Base-by-base conservation (phyloP, 2,113 vertebrate genomes). In the Lanius ludovicianus region DNA sequence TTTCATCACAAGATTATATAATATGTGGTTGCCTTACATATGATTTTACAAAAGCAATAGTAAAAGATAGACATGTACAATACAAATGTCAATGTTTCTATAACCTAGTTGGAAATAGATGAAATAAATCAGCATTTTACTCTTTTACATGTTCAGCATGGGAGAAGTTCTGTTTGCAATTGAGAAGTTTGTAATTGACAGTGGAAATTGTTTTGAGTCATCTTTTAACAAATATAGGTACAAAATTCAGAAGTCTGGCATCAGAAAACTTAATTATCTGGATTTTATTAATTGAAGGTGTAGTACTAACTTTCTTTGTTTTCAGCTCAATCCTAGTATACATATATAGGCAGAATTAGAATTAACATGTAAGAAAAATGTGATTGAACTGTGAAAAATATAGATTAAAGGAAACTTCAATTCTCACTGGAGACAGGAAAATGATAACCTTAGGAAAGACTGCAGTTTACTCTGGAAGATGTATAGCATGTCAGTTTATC, bases 361-460 rank as follows among this genome's bases (percentile, higher is more conserved):
- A 75, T 27, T 77, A 78, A 41, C 1, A 0, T 59, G 17, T 52
- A 68, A 74, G 33, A 24, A 17, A 89, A 87, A 90, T 49, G 8
- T 68, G 60, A 81, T 25, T 77, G 47, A 95, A 78, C 11, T 47
- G 33, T 35, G 25, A 94, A 93, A 91, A 80, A 15, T n/a, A 5
- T 44, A 86, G 39, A 90, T 78, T 67, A 84, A 91, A 74, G 59
- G 76, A 93, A 93, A 87, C 31, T 49, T 90, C 73, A 67, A 8
- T 44, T 77, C 65, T 95, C 73, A 78, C 27, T 80, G 46, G 37
- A 90, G 79, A 94, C 9, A 75, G 68, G 44, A 86, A 95, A 92
- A 93, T 78, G 50, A 96, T 94, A 90, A 95, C 85, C 80, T 68
- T 68, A 90, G 79, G 83, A 81, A 94, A 94, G 37, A 84, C 39